Evolutionary conservation across 92 coral and sea anemone genomes (phyloP).

Genomic region (Palythoa caribaeorum): DNA sequence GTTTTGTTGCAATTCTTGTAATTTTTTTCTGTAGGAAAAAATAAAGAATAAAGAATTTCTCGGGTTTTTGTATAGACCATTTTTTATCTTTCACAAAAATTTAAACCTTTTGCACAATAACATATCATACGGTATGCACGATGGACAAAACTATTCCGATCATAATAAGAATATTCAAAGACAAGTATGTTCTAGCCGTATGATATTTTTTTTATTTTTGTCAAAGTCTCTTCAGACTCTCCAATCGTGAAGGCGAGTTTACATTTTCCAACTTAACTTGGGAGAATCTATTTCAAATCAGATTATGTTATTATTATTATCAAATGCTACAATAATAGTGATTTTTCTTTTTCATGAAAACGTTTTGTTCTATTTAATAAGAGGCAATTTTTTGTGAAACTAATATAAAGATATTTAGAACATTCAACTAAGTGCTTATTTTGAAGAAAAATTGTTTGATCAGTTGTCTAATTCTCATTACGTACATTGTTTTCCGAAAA

Average conservation of each 20-base stretch:
- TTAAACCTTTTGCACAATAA: too few species aligned
- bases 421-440: not conserved
- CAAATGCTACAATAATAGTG: not conserved
- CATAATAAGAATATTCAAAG: not conserved
- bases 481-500: not conserved
- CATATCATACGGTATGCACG: too few species aligned
- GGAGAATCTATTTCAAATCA: not conserved
- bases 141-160: too few species aligned
- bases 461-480: constrained; percentile 10
- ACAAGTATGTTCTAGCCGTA: not conserved
- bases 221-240: not conserved
- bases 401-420: not conserved
- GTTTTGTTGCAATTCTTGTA: too few species aligned
- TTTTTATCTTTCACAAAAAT: too few species aligned
- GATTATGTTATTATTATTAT: not conserved
- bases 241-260: not conserved
- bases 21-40: too few species aligned
- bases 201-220: too few species aligned
- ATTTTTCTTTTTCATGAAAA: not conserved
- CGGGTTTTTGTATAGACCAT: too few species aligned
- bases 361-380: not conserved
- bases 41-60: too few species aligned
- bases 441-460: not conserved
- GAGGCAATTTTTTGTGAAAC: too few species aligned
- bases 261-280: not conserved